Base-by-base conservation (phyloP, 2,888 invertebrate species). In the Apamea sordens region DNA sequence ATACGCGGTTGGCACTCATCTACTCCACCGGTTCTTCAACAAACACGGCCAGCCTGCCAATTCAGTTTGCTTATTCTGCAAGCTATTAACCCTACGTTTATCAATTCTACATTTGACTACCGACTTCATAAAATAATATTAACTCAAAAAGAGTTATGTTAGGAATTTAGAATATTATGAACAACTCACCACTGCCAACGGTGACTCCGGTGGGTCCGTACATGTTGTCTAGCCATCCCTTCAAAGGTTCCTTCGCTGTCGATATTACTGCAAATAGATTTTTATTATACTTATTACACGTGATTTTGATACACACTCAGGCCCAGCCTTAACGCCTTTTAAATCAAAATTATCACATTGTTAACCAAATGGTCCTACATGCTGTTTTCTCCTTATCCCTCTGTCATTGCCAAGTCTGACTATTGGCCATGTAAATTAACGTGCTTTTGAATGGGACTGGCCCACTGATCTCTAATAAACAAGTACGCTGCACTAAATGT, bases 161-260 rank as follows among this genome's bases (percentile, higher is more conserved):
- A 36, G 36, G 2, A 28, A 41, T 8, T 41, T 5, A 41, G 15
- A 13, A 21, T 21, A 6, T 7, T 32, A 18, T 59, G n/a, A 24
- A 61, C 1, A 71, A 86, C 93, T 90, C 86, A 97, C 97, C 97
- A 71, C 97, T 95, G 0, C 97, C 97, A 0, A 97, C 97, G 0
- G 97, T 96, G 0, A 97, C 95, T 13, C 97, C 98, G 2, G 98
- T 98, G 0, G 98, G 98, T 53, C 98, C 98, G 89, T 98, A 98
- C 93, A 98, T 97, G 91, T 98, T 98, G 93, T 98, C 98, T 24
- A 98, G 96, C 98, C 98, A 98, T 69, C 98, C 98, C 88, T 97
- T 97, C 0, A 98, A 85, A 0, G 98, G 98, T 87, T 98, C 98
- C 73, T 95, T 95, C 36, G 95, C 97, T 6, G 97, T 97, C 8